These are phyloP conservation scores for Laspeyria flexula DNA, from an alignment of 2,888 invertebrate species.

Conservation along the genomic window DNA sequence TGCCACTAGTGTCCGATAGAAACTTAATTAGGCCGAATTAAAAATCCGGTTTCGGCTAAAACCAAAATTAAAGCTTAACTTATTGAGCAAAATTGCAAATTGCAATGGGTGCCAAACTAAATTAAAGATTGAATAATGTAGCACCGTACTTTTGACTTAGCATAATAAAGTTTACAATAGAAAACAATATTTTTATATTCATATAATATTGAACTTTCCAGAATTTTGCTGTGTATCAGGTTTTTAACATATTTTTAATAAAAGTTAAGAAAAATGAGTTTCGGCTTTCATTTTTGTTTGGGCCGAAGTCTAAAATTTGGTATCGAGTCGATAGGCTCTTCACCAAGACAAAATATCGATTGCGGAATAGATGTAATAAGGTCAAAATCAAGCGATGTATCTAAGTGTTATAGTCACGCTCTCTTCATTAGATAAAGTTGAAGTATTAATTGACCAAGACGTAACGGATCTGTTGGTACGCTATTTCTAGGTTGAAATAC, in stretches of 20 bases:
- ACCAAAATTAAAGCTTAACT: background rate
- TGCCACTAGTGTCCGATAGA: background rate
- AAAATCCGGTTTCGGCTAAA: background rate
- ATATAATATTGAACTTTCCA: no score
- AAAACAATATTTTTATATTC: no score
- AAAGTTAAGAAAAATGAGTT: no score
- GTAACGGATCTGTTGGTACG: constrained; percentile 28
- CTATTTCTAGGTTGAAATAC: background rate
- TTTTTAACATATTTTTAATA: no score
- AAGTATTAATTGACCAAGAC: constrained; percentile 33
- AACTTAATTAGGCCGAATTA: background rate
- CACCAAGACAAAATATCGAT: constrained; percentile 10
- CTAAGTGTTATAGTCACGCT: constrained; percentile 20
- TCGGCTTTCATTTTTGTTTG: no score
- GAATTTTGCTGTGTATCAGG: no score
- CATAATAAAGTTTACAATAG: no score
- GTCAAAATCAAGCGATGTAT: constrained; percentile 13
- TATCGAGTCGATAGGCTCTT: no score
- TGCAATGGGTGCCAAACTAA: no score
- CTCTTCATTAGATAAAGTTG: constrained; percentile 31
- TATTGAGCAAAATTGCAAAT: no score
- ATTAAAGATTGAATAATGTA: no score
- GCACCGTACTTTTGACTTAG: no score
- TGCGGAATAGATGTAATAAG: constrained; percentile 15
- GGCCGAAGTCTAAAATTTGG: background rate